Evolutionary conservation across 2,797 vertebrate species (phyloP).

Genomic region (Atherinosoma microstoma): DNA sequence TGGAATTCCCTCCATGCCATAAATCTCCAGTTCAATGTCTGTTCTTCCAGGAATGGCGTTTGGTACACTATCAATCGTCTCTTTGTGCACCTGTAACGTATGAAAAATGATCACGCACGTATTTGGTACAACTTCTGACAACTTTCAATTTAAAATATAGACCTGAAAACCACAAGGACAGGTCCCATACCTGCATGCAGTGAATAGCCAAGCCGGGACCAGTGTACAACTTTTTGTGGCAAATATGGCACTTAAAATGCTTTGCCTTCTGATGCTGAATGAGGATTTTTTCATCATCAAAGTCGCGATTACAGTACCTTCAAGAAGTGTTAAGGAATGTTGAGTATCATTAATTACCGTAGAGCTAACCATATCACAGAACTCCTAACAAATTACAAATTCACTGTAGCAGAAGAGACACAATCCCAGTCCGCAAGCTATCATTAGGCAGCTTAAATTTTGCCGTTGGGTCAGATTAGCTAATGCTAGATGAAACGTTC

Average conservation of each 20-base stretch:
- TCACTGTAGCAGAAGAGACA: too few species aligned
- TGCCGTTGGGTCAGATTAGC: constrained; percentile 6
- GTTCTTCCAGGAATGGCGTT: constrained; percentile 98
- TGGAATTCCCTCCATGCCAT: constrained; percentile 99
- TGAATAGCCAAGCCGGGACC: constrained; percentile 98
- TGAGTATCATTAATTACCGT: neutral
- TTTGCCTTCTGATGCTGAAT: constrained; percentile 99
- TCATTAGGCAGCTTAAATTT: neutral
- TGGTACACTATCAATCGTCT: constrained; percentile 97
- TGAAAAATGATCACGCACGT: constrained; percentile 1
- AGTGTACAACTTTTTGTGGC: constrained; percentile 98
- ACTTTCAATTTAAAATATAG: too few species aligned
- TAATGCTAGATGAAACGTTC: neutral
- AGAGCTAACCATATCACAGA: neutral
- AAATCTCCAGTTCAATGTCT: constrained; percentile 98
- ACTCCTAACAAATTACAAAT: too few species aligned
- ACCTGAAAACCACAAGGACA: neutral
- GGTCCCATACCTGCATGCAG: constrained; percentile 93
- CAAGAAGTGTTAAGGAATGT: constrained; percentile 51
- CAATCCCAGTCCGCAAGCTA: neutral
- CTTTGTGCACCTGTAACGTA: constrained; percentile 93
- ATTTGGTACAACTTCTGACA: neutral
- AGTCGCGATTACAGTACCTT: constrained; percentile 99
- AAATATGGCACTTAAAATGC: constrained; percentile 99
- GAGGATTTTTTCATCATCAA: constrained; percentile 98